Conservation (phyloP, 2,113 vertebrate genomes). For the Fulica atra region DNA sequence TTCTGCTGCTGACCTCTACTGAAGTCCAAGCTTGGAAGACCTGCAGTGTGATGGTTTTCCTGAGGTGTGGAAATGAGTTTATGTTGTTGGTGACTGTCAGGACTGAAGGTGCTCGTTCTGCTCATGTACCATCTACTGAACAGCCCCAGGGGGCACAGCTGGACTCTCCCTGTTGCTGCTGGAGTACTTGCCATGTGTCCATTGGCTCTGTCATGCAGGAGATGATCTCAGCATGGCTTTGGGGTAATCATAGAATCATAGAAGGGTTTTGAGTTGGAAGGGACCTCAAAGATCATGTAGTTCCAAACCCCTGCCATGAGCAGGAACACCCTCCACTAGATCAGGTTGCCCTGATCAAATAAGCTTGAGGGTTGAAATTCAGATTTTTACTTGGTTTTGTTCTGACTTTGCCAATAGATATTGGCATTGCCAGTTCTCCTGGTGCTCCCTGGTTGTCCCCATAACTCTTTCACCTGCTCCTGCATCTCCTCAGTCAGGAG, state of each 20-base stretch:
- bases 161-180: background rate
- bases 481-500: background rate
- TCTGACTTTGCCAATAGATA: background rate
- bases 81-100: background rate
- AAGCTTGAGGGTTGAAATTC: background rate
- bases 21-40: background rate
- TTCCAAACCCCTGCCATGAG: too few relatives aligned
- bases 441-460: background rate
- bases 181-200: background rate
- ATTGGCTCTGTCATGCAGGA: background rate
- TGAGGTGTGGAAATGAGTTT: background rate
- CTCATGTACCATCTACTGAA: background rate
- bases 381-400: background rate
- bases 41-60: background rate
- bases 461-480: background rate
- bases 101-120: background rate
- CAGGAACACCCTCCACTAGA: too few relatives aligned
- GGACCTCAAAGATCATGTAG: too few relatives aligned
- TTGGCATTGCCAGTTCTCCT: background rate
- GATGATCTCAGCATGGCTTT: background rate
- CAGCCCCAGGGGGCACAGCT: background rate
- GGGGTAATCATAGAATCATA: background rate
- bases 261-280: too few relatives aligned
- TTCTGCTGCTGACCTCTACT: background rate
- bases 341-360: too few relatives aligned